phyloP scores from a whole-genome alignment of 2,113 vertebrate genomes.

The Vimba vimba region DNA sequence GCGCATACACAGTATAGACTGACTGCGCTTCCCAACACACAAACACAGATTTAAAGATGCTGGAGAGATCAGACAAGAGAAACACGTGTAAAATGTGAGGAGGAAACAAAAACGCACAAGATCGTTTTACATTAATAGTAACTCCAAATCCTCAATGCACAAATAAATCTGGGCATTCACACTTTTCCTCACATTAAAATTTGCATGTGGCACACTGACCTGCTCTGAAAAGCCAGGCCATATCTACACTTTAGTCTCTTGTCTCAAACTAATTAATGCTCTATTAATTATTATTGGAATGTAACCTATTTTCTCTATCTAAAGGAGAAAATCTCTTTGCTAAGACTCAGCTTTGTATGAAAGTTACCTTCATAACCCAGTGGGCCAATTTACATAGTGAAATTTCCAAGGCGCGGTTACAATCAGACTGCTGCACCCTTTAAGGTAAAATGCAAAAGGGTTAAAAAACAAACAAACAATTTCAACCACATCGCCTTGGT shows the following conservation, averaged over 20 bases:
- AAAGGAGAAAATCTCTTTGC: conserved; percentile 58
- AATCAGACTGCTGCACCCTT: not conserved
- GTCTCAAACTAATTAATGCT: conserved; percentile 72
- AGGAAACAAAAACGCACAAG: conserved; percentile 12
- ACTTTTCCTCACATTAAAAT: not conserved
- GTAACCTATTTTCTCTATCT: conserved; percentile 79
- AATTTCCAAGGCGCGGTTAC: not conserved
- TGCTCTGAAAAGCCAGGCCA: conserved; percentile 63
- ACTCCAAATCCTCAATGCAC: conserved; percentile 22
- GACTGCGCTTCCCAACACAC: not conserved
- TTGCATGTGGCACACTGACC: conserved; percentile 73
- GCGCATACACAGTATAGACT: not conserved
- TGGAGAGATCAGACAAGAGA: conserved; percentile 27
- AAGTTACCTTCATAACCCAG: conserved; percentile 26
- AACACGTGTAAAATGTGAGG: not conserved
- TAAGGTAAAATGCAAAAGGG: not conserved
- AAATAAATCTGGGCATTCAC: conserved; percentile 16
- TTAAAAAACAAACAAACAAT: not conserved
- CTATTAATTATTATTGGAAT: conserved; percentile 77
- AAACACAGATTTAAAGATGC: not conserved
- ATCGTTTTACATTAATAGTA: not conserved
- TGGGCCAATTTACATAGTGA: conserved; percentile 17
- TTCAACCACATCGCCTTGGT: not conserved
- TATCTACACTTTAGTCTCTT: conserved; percentile 57
- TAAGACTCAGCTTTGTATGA: conserved; percentile 52